These are phyloP conservation scores for Zonotrichia albicollis DNA, from an alignment of 2,797 vertebrate genomes.

Conservation along the genomic window DNA sequence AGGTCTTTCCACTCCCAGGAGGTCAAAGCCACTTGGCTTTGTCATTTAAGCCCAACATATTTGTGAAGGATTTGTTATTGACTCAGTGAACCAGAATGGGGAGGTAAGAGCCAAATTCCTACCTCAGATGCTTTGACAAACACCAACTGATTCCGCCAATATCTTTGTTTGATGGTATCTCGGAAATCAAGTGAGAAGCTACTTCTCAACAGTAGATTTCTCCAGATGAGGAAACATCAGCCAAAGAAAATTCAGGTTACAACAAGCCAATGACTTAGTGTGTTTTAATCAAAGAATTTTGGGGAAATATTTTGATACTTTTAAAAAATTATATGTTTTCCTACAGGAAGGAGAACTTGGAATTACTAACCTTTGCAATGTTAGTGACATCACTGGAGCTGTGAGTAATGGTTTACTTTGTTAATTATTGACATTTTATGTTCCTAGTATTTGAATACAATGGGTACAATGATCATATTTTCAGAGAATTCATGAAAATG, in stretches of 20 bases:
- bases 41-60: not conserved
- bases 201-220: not conserved
- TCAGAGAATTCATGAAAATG: not conserved
- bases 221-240: not conserved
- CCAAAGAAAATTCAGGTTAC: not conserved
- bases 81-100: not conserved
- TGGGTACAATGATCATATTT: not conserved
- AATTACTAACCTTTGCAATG: slow-evolving; percentile 36
- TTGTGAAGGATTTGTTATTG: not conserved
- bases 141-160: not conserved
- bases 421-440: not conserved
- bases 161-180: not conserved
- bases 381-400: slow-evolving; percentile 40
- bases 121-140: not conserved
- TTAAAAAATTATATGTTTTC: not conserved
- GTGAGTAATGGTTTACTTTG: slow-evolving; percentile 66
- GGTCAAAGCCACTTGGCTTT: slow-evolving; percentile 15
- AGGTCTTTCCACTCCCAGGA: not conserved
- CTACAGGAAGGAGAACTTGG: slow-evolving; percentile 58
- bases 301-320: not conserved
- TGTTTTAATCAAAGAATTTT: not conserved
- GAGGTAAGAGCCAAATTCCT: not conserved
- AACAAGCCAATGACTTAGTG: not conserved
- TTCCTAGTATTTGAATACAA: not conserved
- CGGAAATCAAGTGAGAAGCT: not conserved